phyloP scores from a whole-genome alignment of 2,888 invertebrate species.

The Megaustenia siamemsis region DNA sequence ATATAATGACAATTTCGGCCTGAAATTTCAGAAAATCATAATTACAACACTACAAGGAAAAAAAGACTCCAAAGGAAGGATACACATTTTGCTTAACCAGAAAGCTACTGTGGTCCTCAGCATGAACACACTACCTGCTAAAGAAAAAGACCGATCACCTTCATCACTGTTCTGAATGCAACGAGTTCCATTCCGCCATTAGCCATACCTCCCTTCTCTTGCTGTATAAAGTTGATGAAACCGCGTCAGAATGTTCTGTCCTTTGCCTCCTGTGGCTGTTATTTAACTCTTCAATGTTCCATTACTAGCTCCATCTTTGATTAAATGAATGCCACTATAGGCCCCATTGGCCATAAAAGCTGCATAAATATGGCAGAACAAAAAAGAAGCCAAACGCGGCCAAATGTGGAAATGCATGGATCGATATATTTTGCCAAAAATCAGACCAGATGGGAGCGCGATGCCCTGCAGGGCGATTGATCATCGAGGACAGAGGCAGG shows the following conservation, averaged over 20 bases:
- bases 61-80: no score
- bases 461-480: background rate
- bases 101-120: no score
- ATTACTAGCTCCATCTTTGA: background rate
- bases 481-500: background rate
- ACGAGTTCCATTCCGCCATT: no score
- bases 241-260: background rate
- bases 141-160: no score
- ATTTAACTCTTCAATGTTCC: background rate
- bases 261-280: background rate
- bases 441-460: conserved; percentile 9
- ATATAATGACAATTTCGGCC: no score
- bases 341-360: background rate
- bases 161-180: no score
- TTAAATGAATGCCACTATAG: background rate
- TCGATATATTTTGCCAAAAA: conserved; percentile 35
- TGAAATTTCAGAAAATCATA: no score
- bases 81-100: no score
- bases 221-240: background rate
- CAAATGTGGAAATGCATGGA: background rate
- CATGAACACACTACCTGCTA: no score
- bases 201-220: background rate
- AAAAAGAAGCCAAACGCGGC: conserved; percentile 9
- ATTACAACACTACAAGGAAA: no score
- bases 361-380: conserved; percentile 25